Evolutionary conservation across 2,888 invertebrate genomes (phyloP), one percentile per base, ranked within the genome.

Genomic region (Rhamphomyia laevipes): DNA sequence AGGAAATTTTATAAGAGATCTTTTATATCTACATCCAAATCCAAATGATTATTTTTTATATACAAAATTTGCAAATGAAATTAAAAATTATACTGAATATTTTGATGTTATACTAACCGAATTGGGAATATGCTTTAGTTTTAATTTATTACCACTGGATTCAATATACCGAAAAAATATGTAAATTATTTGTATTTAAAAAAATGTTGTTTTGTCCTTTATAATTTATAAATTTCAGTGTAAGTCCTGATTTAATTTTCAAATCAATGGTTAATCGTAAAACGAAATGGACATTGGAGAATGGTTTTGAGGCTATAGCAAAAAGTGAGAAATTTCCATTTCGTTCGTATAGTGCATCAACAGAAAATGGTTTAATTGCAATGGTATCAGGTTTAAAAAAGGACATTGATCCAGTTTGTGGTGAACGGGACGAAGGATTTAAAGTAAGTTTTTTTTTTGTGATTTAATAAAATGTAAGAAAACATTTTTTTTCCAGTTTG

Each of bases 401-500:
- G 4, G 43, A 49, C 33, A 37, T 43, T 18, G 46, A 49, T 45
- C 11, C 33, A 11, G 4, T 49, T 10, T 49, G 49, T 9, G 30
- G 46, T 27, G 49, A 37, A 18, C 37, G 46, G 13, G 45, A 46
- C 10, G 46, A 49, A 9, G 49, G 49, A 12, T 49, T 49, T 18
- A 49, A 49, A 9, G 18, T 49, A n/a, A 49, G 30, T 35, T 23
- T 48, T 6, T 27, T 31, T 23, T 38, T 4, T n/a, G n/a, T n/a
- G n/a, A 30, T 30, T 30, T 30, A 16, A 6, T n/a, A n/a, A n/a
- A n/a, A n/a, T n/a, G n/a, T n/a, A n/a, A 37, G 16, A 16, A 37
- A 37, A 6, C 11, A 30, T n/a, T n/a, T n/a, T n/a, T n/a, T n/a
- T n/a, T n/a, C n/a, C n/a, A 46, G 46, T 41, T 46, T 21, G 46